These are phyloP conservation scores for Eurytoma adleriae DNA, from an alignment of 2,888 invertebrate species.

Conservation along the genomic window DNA sequence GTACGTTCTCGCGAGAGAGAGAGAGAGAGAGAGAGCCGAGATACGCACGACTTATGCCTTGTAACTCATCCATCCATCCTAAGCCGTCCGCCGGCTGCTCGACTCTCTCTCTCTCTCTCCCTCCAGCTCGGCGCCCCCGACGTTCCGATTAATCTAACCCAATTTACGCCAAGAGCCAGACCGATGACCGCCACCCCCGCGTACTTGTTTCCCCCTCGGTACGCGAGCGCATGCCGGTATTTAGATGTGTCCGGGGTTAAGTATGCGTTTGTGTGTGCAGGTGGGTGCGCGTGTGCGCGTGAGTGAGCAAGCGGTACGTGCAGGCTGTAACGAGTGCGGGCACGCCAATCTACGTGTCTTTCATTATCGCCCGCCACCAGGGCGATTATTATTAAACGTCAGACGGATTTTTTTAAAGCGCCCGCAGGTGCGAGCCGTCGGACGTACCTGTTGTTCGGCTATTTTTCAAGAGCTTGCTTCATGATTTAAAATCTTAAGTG, in stretches of 20 bases:
- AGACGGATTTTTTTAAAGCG: neutral
- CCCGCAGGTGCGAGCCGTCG: neutral
- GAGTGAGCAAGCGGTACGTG: too few species aligned
- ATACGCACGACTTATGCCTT: conserved; percentile 61
- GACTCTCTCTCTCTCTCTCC: too few species aligned
- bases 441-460: neutral
- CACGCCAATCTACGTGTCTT: neutral
- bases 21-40: conserved; percentile 42
- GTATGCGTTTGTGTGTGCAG: neutral
- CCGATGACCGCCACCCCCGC: conserved; percentile 55
- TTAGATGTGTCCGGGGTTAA: neutral
- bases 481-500: neutral
- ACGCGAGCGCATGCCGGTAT: neutral
- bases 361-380: neutral
- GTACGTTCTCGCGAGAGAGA: neutral
- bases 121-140: conserved; percentile 56
- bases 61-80: conserved; percentile 64
- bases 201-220: conserved; percentile 9
- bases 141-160: conserved; percentile 65
- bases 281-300: neutral
- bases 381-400: neutral
- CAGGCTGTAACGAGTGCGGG: conserved; percentile 1
- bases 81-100: conserved; percentile 54
- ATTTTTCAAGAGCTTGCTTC: neutral
- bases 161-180: conserved; percentile 62